Evolutionary conservation across 2,888 invertebrate genomes (phyloP).

Genomic region (Cheilosia scutellata): DNA sequence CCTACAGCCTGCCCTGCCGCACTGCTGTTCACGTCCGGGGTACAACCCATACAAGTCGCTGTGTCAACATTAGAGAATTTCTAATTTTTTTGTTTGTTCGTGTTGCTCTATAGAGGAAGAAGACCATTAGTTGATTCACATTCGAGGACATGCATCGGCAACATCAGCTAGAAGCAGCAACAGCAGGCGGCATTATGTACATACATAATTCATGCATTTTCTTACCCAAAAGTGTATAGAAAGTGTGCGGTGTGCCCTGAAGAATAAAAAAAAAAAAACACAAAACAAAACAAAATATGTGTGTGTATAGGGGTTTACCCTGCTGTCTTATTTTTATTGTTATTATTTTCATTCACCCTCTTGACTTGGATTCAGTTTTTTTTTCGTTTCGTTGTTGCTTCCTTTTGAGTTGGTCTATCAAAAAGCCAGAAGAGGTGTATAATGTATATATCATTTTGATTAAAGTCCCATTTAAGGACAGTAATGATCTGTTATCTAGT

Average conservation of each 20-base stretch:
- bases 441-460: constrained; percentile 55
- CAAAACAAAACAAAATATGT: not conserved
- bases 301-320: constrained; percentile 48
- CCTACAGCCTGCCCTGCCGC: constrained; percentile 5
- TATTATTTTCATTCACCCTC: constrained; percentile 43
- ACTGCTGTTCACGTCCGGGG: not conserved
- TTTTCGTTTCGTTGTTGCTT: constrained; percentile 21
- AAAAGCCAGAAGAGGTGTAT: constrained; percentile 33
- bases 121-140: constrained; percentile 51
- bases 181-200: constrained; percentile 68
- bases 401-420: constrained; percentile 24
- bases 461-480: constrained; percentile 1
- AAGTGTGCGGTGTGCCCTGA: constrained; percentile 40
- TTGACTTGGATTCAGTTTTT: not conserved
- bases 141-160: constrained; percentile 49
- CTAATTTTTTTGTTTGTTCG: constrained; percentile 5
- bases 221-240: constrained; percentile 18
- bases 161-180: constrained; percentile 34
- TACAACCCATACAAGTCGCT: constrained; percentile 24
- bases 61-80: constrained; percentile 9
- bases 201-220: constrained; percentile 66
- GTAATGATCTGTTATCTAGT: constrained; percentile 69
- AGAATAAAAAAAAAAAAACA: not conserved
- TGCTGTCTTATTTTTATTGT: constrained; percentile 59
- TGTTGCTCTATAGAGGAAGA: constrained; percentile 20